Evolutionary conservation across 1,140 invertebrate genomes (phyloP).

Genomic region (Frieseomelitta varia): DNA sequence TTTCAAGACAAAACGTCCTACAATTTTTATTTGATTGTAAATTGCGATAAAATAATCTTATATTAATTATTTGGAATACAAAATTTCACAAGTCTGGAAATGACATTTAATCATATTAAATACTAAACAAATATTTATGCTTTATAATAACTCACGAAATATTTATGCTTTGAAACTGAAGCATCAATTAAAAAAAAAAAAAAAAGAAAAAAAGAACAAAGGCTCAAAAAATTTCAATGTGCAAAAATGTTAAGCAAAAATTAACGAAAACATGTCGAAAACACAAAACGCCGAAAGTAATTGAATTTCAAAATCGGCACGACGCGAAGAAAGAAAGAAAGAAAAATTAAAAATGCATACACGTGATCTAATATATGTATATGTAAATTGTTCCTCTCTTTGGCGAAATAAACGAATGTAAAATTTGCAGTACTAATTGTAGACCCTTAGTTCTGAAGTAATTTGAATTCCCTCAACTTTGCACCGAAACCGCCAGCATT

Average conservation of each 20-base stretch:
- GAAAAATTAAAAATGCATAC: conserved; percentile 16
- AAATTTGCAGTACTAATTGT: conserved; percentile 31
- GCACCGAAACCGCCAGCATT: background rate
- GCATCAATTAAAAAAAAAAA: background rate
- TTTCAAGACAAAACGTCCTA: too few relatives aligned
- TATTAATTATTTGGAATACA: too few relatives aligned
- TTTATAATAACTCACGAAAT: too few relatives aligned
- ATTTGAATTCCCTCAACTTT: conserved; percentile 35
- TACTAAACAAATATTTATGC: too few relatives aligned
- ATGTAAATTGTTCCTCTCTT: conserved; percentile 32
- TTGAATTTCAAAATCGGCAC: conserved; percentile 28
- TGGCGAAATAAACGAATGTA: conserved; percentile 23
- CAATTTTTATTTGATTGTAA: too few relatives aligned
- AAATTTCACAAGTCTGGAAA: too few relatives aligned
- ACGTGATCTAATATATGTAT: conserved; percentile 40
- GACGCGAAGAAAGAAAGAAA: too few relatives aligned
- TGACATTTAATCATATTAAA: too few relatives aligned
- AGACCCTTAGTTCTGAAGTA: conserved; percentile 32
- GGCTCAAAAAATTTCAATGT: background rate
- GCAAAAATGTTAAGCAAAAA: too few relatives aligned
- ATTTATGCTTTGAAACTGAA: background rate
- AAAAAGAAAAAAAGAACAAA: too few relatives aligned
- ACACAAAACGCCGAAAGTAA: background rate
- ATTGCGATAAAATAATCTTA: too few relatives aligned
- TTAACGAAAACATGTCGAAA: conserved; percentile 7